Evolutionary conservation across 2,113 vertebrate species (phyloP).

Genomic region (Cinclus cinclus): DNA sequence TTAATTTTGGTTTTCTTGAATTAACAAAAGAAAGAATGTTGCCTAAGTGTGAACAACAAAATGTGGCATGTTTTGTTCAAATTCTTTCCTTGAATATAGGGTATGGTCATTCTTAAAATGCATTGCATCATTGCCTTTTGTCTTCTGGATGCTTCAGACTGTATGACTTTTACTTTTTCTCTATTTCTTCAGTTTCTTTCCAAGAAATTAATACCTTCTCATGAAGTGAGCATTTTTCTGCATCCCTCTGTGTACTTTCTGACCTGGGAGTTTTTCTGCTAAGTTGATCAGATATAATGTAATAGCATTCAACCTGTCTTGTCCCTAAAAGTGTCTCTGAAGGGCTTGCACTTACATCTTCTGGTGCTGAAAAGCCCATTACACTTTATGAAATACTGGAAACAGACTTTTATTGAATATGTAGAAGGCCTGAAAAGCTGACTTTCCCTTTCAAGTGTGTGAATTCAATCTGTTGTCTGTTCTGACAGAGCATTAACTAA

Average conservation of each 20-base stretch:
- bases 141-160: not conserved
- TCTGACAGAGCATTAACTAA: not conserved
- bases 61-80: not conserved
- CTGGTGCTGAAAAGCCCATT: not conserved
- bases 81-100: not conserved
- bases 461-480: not conserved
- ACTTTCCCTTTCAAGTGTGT: not conserved
- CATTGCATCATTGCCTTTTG: not conserved
- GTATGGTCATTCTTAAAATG: not conserved
- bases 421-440: not conserved
- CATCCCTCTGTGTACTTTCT: not conserved
- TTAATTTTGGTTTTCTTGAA: not conserved
- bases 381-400: not conserved
- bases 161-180: not conserved
- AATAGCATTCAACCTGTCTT: not conserved
- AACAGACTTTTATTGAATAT: not conserved
- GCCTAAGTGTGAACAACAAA: not conserved
- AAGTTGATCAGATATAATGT: not conserved
- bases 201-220: not conserved
- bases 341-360: not conserved
- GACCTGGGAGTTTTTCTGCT: not conserved
- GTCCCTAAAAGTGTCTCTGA: not conserved
- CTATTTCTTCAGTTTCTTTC: not conserved
- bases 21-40: not conserved
- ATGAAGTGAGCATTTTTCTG: not conserved